Conservation (phyloP, 2,113 vertebrate species). For the Tachysurus vachellii region DNA sequence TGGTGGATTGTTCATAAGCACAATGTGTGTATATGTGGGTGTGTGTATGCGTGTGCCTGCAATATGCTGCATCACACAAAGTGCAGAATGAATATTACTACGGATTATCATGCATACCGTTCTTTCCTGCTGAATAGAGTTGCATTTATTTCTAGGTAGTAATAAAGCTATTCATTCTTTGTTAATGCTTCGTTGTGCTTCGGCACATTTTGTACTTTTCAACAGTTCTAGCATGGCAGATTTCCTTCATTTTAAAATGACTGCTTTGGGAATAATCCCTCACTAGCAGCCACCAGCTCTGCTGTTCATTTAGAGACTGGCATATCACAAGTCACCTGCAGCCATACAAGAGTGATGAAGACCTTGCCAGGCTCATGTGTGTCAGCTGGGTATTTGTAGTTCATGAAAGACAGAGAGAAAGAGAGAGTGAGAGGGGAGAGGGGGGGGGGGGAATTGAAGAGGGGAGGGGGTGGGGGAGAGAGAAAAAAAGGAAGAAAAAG, state of each 20-base stretch:
- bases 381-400: conserved; percentile 22
- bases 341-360: conserved; percentile 20
- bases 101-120: neutral
- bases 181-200: neutral
- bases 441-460: too few relatives aligned
- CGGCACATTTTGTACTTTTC: neutral
- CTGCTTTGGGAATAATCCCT: conserved; percentile 9
- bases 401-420: conserved; percentile 4
- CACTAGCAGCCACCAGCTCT: neutral
- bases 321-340: conserved; percentile 15
- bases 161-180: neutral
- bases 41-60: neutral
- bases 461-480: too few relatives aligned
- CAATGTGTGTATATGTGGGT: neutral
- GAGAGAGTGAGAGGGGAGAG: neutral
- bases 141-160: neutral
- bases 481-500: too few relatives aligned
- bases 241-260: neutral
- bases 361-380: conserved; percentile 1
- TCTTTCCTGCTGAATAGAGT: neutral
- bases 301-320: neutral
- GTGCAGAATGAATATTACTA: neutral
- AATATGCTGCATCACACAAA: neutral
- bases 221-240: neutral
- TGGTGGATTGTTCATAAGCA: neutral